A percentile compares a stretch with the other conserved stretches of the same genome.
Conservation (phyloP, 1,140 invertebrate genomes). For the Phthorimaea operculella region DNA sequence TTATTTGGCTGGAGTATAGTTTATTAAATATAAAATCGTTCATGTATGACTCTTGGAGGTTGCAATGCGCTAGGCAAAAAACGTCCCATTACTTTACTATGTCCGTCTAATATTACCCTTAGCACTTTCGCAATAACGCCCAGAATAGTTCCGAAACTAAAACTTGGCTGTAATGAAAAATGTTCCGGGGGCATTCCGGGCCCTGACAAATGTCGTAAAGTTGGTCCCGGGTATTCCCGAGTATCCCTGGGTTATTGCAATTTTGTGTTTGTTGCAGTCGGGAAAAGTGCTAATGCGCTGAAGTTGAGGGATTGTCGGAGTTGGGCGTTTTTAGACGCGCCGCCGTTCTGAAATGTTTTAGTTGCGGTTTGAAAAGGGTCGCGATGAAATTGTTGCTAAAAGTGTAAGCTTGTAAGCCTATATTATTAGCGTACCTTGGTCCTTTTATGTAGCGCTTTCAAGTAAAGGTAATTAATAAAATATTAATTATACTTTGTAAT, state of each 20-base stretch:
- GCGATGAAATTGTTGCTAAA: too few species aligned
- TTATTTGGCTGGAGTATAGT: too few species aligned
- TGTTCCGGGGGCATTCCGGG: conserved; percentile 19
- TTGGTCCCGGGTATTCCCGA: conserved; percentile 9
- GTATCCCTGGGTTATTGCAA: conserved; percentile 23
- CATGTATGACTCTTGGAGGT: not conserved
- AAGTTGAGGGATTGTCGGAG: not conserved
- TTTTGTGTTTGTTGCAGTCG: conserved; percentile 20
- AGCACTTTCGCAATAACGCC: conserved; percentile 24
- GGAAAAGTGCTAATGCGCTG: conserved; percentile 6
- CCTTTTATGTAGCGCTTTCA: too few species aligned
- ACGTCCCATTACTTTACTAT: not conserved
- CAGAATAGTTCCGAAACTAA: conserved; percentile 21
- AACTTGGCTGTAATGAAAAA: conserved; percentile 32
- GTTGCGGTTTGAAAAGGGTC: too few species aligned
- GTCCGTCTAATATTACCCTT: conserved; percentile 19
- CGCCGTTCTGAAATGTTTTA: not conserved
- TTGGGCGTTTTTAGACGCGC: not conserved
- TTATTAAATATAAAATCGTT: not conserved
- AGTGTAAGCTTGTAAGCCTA: too few species aligned
- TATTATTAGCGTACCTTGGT: too few species aligned
- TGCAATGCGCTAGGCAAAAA: not conserved
- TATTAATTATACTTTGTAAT: too few species aligned
- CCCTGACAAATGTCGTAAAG: conserved; percentile 27
- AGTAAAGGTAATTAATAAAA: too few species aligned